These are phyloP conservation scores for Mustelus asterias DNA, from an alignment of 2,113 vertebrate genomes.

Conservation along the genomic window DNA sequence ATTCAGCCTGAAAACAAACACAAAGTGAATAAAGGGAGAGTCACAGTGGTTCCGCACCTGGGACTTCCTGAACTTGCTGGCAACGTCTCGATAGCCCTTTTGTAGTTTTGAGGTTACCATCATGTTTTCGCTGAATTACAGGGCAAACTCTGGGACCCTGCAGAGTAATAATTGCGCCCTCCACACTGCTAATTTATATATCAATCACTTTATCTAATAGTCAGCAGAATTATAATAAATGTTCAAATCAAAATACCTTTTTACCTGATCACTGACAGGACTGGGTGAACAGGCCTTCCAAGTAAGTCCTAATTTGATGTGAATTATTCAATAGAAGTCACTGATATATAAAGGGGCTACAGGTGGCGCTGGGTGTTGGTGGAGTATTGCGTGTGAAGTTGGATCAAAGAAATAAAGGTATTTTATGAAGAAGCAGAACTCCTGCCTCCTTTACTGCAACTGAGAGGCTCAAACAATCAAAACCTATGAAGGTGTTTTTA, in stretches of 20 bases:
- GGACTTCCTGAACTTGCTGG: background rate
- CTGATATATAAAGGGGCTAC: no score
- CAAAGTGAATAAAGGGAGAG: background rate
- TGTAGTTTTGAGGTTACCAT: background rate
- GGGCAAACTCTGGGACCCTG: background rate
- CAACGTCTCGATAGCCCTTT: background rate
- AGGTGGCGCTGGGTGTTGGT: no score
- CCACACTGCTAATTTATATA: background rate
- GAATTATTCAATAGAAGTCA: no score
- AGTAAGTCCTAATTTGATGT: no score
- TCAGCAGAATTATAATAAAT: background rate
- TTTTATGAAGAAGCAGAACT: no score
- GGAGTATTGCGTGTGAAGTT: no score
- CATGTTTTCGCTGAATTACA: background rate
- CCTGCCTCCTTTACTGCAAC: no score
- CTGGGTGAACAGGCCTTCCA: no score
- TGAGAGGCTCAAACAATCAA: background rate
- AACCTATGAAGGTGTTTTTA: background rate
- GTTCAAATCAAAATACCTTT: background rate
- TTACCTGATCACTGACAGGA: background rate
- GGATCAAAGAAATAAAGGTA: no score
- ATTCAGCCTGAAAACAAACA: background rate
- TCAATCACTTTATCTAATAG: background rate
- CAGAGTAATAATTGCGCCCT: background rate
- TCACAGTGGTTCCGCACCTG: background rate